Conservation (phyloP, 1,140 invertebrate genomes). For the Ectropis grisescens region DNA sequence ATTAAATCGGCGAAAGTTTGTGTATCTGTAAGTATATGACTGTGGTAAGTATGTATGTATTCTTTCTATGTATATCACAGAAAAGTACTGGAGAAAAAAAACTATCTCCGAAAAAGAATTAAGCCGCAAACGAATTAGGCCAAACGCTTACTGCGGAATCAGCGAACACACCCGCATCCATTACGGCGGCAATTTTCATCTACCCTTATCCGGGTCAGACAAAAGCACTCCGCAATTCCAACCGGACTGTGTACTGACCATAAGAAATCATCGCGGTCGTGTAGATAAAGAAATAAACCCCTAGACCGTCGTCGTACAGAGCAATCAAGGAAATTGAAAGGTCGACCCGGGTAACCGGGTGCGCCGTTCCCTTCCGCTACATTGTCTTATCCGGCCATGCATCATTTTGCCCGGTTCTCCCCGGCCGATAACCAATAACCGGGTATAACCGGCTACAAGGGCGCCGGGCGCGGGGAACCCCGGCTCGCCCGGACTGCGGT, state of each 20-base stretch:
- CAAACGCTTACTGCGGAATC: too few relatives aligned
- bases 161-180: too few relatives aligned
- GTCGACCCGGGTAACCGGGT: conserved; percentile 21
- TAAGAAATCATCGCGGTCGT: conserved; percentile 20
- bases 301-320: conserved; percentile 7
- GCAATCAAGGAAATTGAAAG: conserved; percentile 40
- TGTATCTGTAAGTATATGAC: too few relatives aligned
- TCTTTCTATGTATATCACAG: too few relatives aligned
- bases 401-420: conserved; percentile 23
- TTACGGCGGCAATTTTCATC: conserved; percentile 8
- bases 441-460: conserved; percentile 5
- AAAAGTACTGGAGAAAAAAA: too few relatives aligned
- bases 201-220: background rate
- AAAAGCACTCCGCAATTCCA: conserved; percentile 1
- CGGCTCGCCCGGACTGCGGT: too few relatives aligned
- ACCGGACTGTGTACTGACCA: conserved; percentile 5
- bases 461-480: background rate
- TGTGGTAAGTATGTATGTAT: too few relatives aligned
- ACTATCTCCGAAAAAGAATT: too few relatives aligned
- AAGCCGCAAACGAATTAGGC: too few relatives aligned
- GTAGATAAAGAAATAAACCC: conserved; percentile 29
- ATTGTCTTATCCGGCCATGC: conserved; percentile 37
- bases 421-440: conserved; percentile 23
- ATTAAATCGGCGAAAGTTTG: too few relatives aligned
- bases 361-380: conserved; percentile 25